Evolutionary conservation across 2,113 vertebrate genomes (phyloP).

Genomic region (Colistium nudipinnis): DNA sequence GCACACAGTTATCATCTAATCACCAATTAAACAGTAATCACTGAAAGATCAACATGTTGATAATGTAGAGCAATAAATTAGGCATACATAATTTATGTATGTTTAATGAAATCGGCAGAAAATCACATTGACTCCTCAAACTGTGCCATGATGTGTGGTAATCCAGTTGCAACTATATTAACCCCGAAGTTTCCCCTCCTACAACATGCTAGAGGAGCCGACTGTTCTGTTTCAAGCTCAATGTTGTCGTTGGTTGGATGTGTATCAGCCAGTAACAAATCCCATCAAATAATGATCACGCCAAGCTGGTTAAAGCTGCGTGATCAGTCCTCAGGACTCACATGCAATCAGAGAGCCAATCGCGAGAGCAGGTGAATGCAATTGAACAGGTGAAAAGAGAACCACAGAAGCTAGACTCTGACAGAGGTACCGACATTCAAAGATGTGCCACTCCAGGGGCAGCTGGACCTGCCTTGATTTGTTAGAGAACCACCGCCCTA

Average conservation of each 20-base stretch:
- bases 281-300: background rate
- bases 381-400: too few species aligned
- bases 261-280: background rate
- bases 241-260: too few species aligned
- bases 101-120: slow-evolving; percentile 62
- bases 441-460: too few species aligned
- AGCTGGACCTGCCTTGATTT: too few species aligned
- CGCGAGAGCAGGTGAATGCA: too few species aligned
- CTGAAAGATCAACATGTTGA: slow-evolving; percentile 68
- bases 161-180: slow-evolving; percentile 55
- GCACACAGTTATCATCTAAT: slow-evolving; percentile 52
- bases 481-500: too few species aligned
- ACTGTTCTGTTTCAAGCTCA: too few species aligned
- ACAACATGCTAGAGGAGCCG: background rate
- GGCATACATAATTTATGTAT: slow-evolving; percentile 68
- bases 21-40: slow-evolving; percentile 68
- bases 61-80: slow-evolving; percentile 67
- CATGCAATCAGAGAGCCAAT: background rate
- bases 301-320: slow-evolving; percentile 1
- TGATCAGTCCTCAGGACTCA: background rate
- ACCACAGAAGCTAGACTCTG: background rate
- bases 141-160: slow-evolving; percentile 49
- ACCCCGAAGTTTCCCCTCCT: slow-evolving; percentile 1
- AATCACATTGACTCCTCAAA: slow-evolving; percentile 46
- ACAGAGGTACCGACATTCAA: background rate